phyloP scores from a whole-genome alignment of 2,113 vertebrate genomes.

The Thinocorus orbignyianus region DNA sequence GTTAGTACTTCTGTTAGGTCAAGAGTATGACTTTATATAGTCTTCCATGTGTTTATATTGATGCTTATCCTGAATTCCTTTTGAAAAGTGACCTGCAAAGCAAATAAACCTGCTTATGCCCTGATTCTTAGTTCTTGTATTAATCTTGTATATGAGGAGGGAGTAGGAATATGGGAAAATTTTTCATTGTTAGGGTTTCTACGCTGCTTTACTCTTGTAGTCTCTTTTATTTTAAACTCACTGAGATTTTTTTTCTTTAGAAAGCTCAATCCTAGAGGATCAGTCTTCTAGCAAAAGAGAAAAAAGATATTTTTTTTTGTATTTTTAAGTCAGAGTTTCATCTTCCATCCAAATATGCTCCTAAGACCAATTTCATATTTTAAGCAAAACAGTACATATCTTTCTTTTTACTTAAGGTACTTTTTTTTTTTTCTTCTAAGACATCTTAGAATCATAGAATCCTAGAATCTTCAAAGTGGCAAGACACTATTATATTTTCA shows the following conservation, averaged over 20 bases:
- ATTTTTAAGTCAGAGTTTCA: not conserved
- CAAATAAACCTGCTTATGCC: conserved; percentile 24
- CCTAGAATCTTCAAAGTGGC: not conserved
- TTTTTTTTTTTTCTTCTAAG: not conserved
- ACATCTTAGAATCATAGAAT: too few relatives aligned
- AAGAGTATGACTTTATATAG: not conserved
- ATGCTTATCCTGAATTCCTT: conserved; percentile 13
- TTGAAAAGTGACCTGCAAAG: conserved; percentile 40
- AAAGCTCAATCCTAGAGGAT: not conserved
- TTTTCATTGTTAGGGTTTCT: conserved; percentile 8
- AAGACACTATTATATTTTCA: not conserved
- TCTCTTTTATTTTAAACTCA: conserved; percentile 5
- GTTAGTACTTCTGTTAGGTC: not conserved
- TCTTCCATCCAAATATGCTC: not conserved
- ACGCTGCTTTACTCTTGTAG: not conserved
- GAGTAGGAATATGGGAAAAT: not conserved
- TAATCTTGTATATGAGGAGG: conserved; percentile 7
- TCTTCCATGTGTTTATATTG: conserved; percentile 1
- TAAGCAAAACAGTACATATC: not conserved
- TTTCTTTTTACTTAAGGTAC: not conserved
- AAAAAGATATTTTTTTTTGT: not conserved
- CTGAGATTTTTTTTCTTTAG: not conserved
- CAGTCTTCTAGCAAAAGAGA: not conserved
- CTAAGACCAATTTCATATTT: not conserved
- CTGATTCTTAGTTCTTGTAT: not conserved